Conservation (phyloP, 2,113 vertebrate species). For the Zosterops pallidus region DNA sequence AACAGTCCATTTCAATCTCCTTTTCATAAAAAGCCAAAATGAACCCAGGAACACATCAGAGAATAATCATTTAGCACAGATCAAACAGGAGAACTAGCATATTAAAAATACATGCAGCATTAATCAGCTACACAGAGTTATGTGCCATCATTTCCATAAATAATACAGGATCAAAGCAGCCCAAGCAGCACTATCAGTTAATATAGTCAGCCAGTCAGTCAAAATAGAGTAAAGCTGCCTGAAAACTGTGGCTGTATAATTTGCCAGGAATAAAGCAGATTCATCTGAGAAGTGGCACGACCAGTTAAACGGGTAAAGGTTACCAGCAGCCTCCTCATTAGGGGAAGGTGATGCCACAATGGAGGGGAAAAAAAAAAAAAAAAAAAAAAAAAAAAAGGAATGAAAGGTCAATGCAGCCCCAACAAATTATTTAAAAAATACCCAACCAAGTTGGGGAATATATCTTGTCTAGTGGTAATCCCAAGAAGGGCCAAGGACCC, state of each 20-base stretch:
- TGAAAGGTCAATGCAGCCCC: not conserved
- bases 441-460: not conserved
- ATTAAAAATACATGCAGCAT: constrained; percentile 66
- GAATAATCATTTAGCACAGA: constrained; percentile 63
- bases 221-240: constrained; percentile 54
- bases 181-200: constrained; percentile 59
- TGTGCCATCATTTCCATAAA: constrained; percentile 66
- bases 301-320: constrained; percentile 41
- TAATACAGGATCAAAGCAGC: constrained; percentile 67
- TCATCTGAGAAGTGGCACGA: constrained; percentile 6
- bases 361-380: accelerated
- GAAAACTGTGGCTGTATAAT: not conserved
- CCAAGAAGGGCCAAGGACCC: not conserved
- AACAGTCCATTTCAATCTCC: constrained; percentile 50
- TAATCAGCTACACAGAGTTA: constrained; percentile 56
- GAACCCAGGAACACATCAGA: constrained; percentile 47
- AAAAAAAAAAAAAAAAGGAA: not conserved
- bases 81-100: constrained; percentile 53
- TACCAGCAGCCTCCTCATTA: not conserved
- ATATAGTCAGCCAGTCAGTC: constrained; percentile 50
- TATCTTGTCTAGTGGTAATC: not conserved
- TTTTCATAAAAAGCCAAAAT: constrained; percentile 18
- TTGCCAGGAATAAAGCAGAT: constrained; percentile 44
- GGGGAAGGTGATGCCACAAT: not conserved
- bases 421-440: not conserved